A percentile compares a stretch with the other conserved stretches of the same genome.
Evolutionary conservation across 2,113 vertebrate species (phyloP).

Genomic region (Bubo scandiacus): DNA sequence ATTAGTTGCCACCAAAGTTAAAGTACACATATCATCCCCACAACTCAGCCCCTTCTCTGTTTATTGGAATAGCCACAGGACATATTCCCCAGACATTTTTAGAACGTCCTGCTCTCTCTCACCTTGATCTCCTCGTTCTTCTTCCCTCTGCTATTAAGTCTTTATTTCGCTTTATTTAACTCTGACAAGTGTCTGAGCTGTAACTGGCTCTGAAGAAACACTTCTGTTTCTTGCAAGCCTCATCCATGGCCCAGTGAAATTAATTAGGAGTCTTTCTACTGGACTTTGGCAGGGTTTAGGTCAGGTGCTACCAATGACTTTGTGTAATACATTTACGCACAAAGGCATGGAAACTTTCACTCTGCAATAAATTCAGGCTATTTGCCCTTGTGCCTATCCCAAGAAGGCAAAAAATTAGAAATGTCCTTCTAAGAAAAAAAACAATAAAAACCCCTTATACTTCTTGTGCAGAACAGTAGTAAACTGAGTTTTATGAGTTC

Average conservation of each 20-base stretch:
- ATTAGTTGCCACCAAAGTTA: neutral
- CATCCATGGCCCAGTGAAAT: neutral
- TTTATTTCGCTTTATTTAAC: neutral
- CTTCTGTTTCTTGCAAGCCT: neutral
- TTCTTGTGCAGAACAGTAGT: conserved; percentile 74
- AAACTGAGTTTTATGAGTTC: conserved; percentile 77
- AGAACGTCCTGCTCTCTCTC: neutral
- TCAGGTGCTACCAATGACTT: neutral
- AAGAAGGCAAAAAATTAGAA: conserved; percentile 9
- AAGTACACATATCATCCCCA: neutral
- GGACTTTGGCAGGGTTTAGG: neutral
- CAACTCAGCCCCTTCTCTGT: neutral
- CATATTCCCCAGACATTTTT: neutral
- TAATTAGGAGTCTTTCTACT: neutral
- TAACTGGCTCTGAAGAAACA: neutral
- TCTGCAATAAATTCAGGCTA: neutral
- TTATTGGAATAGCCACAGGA: neutral
- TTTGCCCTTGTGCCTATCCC: neutral
- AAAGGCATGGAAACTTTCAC: neutral
- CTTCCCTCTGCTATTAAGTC: neutral
- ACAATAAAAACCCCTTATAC: conserved; percentile 5
- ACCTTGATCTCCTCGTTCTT: neutral
- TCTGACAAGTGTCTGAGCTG: neutral
- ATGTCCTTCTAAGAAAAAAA: conserved; percentile 21
- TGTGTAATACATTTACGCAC: neutral